Percentiles rank a stretch among this genome's conserved stretches.
These are phyloP conservation scores for Smittia aterrima DNA, from an alignment of 2,888 invertebrate species.

Conservation along the genomic window DNA sequence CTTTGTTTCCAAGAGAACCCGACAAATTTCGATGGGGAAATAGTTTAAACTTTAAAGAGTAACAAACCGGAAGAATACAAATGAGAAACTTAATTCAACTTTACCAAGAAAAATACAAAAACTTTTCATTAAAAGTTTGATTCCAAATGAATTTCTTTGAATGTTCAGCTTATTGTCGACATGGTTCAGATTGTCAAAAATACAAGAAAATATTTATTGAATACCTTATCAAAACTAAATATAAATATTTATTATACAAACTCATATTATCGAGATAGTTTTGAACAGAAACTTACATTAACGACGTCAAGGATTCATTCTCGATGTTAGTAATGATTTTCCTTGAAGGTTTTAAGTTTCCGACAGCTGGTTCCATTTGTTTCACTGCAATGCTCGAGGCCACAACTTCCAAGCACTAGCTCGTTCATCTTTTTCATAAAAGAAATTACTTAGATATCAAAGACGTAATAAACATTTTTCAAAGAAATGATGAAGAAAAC, in stretches of 20 bases:
- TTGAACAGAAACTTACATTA: no score
- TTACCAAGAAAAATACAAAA: background rate
- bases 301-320: no score
- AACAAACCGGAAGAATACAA: slow-evolving; percentile 16
- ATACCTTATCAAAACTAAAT: background rate
- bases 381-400: no score
- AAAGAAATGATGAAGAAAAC: background rate
- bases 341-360: no score
- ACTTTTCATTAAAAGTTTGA: background rate
- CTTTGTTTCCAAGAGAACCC: background rate
- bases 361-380: no score
- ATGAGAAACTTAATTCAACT: background rate
- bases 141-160: background rate
- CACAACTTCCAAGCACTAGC: no score
- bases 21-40: background rate
- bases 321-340: no score
- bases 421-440: no score
- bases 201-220: background rate
- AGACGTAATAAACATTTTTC: background rate
- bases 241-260: background rate
- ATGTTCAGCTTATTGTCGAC: background rate
- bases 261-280: no score
- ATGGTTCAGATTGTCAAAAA: background rate
- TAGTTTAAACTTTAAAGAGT: slow-evolving; percentile 9
- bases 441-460: no score